Base-by-base conservation (phyloP, 2,113 vertebrate species). In the Corapipo altera region DNA sequence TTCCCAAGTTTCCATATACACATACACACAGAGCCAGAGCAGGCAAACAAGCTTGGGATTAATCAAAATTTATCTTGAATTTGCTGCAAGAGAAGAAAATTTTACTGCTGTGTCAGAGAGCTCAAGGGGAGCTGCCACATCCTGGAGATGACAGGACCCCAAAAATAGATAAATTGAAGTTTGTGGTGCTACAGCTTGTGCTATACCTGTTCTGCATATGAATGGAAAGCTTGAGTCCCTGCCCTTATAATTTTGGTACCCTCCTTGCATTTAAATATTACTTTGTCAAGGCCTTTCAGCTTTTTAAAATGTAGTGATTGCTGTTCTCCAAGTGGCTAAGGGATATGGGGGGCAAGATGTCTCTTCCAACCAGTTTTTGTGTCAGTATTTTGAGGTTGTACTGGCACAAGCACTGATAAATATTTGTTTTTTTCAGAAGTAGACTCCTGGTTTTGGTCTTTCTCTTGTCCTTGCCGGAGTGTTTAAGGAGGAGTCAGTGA, bases 191-290 rank as follows among this genome's bases (percentile, higher is more conserved):
- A 48, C 41, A 85, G 85, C 66, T 78, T 57, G 24, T 49, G 12
- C 48, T 59, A 12, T 72, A 84, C 73, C 52, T 91, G 61, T 69
- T 95, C 77, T 95, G 91, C 93, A 95, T 84, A 70, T n/a, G 69
- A 96, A 91, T 84, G 48, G 86, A 44, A 73, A 89, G n/a, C 30
- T 52, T 27, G 18, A 69, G 35, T 82, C 65, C 48, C 26, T n/a
- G 28, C 43, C 61, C 61, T 69, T 91, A 64, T 2, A 12, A 39
- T 84, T 91, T 87, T 87, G 61, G 61, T 65, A 93, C 33, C 15
- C 3, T 69, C 93, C 52, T 84, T 94, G 73, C 52, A 73, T 94
- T 88, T 94, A 78, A 78, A 85, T 78, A 89, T 52, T 92, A 35
- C 35, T 85, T 61, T 85, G 41, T 87, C 62, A 69, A 61, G 54